phyloP scores from a whole-genome alignment of 2,113 vertebrate genomes.

The Zonotrichia leucophrys region DNA sequence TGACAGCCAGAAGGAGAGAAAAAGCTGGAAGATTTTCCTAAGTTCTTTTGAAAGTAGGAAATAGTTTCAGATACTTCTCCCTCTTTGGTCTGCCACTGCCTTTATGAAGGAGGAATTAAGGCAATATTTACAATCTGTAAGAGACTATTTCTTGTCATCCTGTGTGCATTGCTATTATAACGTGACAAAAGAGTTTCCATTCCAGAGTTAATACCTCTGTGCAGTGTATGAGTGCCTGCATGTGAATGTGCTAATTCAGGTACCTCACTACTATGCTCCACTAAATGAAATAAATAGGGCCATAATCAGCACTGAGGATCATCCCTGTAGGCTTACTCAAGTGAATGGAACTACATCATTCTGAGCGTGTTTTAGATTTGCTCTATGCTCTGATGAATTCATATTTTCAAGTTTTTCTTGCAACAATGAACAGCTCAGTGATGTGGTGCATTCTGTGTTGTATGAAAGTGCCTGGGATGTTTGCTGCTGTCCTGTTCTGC shows the following conservation, averaged over 20 bases:
- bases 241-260: neutral
- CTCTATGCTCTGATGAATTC: neutral
- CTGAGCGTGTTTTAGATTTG: neutral
- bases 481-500: neutral
- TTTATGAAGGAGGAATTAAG: neutral
- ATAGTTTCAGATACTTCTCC: neutral
- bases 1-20: neutral
- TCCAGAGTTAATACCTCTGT: neutral
- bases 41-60: neutral
- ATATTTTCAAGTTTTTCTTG: neutral
- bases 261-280: neutral
- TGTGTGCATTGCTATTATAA: neutral
- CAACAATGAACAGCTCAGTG: neutral
- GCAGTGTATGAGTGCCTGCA: neutral
- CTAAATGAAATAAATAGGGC: constrained; percentile 5
- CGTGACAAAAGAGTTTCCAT: neutral
- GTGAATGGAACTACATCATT: neutral
- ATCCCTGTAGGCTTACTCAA: neutral
- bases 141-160: neutral
- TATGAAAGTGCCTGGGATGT: neutral
- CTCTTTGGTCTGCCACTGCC: neutral
- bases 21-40: neutral
- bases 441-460: neutral
- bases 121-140: neutral
- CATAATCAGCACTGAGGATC: neutral